Base-by-base conservation (phyloP, 92 coral and sea anemone species). In the Phymanthus crucifer region DNA sequence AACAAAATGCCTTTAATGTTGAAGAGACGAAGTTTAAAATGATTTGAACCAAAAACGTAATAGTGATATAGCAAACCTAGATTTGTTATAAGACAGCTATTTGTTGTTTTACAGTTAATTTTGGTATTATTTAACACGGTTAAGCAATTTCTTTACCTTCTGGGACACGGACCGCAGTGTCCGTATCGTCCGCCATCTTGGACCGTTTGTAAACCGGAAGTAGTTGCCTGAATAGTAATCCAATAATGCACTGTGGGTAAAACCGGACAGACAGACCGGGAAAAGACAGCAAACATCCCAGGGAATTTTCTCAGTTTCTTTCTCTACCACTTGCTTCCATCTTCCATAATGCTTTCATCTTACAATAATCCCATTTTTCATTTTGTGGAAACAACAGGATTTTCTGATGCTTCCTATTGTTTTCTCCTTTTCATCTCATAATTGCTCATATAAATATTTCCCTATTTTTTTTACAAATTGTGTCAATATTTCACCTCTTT, bases 161-260 rank as follows among this genome's bases (percentile, higher is more conserved):
- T 23, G 75, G 75, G 56, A 18, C 24, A 40, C 29, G 50, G 14
- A 21, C 52, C 54, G 75, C 32, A 37, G 54, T 36, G 32, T n/a
- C n/a, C n/a, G n/a, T n/a, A n/a, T 71, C 75, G 50, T 38, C 75
- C 75, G 75, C 75, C 75, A 71, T 71, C 58, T 71, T 71, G 75
- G 24, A 71, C 14, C 24, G 46, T n/a, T 18, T 45, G 52, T 7
- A 19, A 40, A 71, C 75, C 75, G 75, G 75, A 71, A 71, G 36
- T 71, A 27, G 52, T 24, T 35, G 21, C 9, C 13, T 23, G 8
- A 17, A 32, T 12, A 3, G 36, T 21, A 24, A 38, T n/a, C 43
- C 26, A 19, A 35, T 34, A 38, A 40, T 1, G 57, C 33, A 71
- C 40, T 40, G 32, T 40, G 75, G 75, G 75, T 43, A 43, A 71